These are phyloP conservation scores for Erithacus rubecula DNA, from an alignment of 2,797 vertebrate species.

Conservation along the genomic window DNA sequence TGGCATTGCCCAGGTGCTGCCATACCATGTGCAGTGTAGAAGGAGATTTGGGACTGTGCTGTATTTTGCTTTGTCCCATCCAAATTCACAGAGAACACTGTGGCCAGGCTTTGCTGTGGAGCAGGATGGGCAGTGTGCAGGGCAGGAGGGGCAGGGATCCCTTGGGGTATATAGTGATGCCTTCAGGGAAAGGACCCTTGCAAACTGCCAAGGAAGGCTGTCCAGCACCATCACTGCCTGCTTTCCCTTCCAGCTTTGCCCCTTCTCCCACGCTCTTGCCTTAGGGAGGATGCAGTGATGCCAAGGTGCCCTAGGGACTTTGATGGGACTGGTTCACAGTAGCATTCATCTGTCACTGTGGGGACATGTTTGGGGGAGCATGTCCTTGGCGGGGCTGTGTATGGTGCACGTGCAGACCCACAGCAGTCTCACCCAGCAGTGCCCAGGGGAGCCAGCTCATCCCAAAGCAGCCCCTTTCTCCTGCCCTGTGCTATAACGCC, in stretches of 20 bases:
- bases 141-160: background rate
- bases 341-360: background rate
- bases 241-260: background rate
- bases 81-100: accelerated
- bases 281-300: background rate
- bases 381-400: background rate
- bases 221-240: too few species aligned
- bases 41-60: background rate
- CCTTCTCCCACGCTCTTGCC: background rate
- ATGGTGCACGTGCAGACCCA: background rate
- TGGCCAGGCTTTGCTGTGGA: background rate
- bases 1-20: background rate
- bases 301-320: background rate
- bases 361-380: background rate
- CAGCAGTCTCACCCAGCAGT: background rate
- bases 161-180: background rate
- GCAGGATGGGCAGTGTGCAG: background rate
- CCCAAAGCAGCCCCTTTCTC: conserved; percentile 17
- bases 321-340: background rate
- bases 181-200: background rate
- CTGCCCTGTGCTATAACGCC: background rate
- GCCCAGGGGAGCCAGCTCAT: background rate
- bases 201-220: accelerated
- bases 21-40: accelerated
- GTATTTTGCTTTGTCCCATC: background rate